Conservation (phyloP, 2,888 invertebrate species). For the Pollenia labialis region DNA sequence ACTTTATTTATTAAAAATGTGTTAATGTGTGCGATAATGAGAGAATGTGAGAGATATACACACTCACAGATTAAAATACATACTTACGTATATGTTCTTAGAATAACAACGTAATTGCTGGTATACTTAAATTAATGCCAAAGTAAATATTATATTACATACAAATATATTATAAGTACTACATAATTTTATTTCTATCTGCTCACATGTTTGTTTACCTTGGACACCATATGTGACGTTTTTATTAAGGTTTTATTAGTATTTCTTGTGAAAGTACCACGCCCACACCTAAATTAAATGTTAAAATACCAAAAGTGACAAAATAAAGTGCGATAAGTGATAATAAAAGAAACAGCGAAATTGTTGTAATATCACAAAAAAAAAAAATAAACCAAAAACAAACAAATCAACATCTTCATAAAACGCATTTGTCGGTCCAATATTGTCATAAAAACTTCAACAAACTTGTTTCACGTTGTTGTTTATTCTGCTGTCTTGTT, state of each 20-base stretch:
- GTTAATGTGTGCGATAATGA: constrained; percentile 23
- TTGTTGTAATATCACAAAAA: constrained; percentile 28
- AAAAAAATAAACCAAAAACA: neutral
- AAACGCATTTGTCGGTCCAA: constrained; percentile 26
- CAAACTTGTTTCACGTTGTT: constrained; percentile 11
- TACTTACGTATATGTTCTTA: neutral
- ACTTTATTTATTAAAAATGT: neutral
- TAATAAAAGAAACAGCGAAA: constrained; percentile 33
- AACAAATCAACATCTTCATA: constrained; percentile 25
- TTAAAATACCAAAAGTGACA: constrained; percentile 42
- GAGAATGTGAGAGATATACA: neutral
- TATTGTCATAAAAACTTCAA: constrained; percentile 26
- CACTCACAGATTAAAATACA: neutral
- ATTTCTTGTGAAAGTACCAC: constrained; percentile 56
- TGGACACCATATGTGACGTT: constrained; percentile 37
- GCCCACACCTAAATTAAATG: constrained; percentile 51
- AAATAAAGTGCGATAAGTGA: constrained; percentile 40
- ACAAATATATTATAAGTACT: neutral
- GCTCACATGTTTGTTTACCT: constrained; percentile 4
- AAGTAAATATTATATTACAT: neutral
- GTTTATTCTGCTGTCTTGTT: constrained; percentile 22
- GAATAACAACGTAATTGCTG: constrained; percentile 1
- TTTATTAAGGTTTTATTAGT: constrained; percentile 23
- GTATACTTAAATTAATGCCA: neutral
- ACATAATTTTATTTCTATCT: neutral